Percentiles rank a stretch among this genome's conserved stretches.
Conservation (phyloP, 37 sponge, comb jelly and placozoan genomes). For the Theonella swinhoei region DNA sequence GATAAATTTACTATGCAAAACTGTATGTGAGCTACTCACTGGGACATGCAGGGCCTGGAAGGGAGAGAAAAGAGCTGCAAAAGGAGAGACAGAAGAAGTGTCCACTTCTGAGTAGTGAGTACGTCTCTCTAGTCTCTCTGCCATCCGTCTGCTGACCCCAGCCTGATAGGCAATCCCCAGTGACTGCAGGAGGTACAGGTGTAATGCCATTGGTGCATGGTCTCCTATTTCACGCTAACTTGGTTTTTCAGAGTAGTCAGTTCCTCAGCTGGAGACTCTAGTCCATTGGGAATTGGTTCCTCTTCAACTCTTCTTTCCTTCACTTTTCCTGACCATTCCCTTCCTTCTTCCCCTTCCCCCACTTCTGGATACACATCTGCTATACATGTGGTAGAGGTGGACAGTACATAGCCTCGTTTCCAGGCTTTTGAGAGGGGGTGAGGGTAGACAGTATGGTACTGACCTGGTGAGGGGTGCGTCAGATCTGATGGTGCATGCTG, state of each 20-base stretch:
- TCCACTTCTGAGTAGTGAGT: constrained; percentile 64
- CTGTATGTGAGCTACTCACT: constrained; percentile 64
- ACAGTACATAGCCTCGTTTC: too few relatives aligned
- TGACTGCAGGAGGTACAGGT: constrained; percentile 29
- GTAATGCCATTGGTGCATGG: not conserved
- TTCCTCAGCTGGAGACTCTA: not conserved
- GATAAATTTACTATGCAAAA: too few relatives aligned
- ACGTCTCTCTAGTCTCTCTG: constrained; percentile 64
- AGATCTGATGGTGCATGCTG: too few relatives aligned
- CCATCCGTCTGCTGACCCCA: constrained; percentile 55
- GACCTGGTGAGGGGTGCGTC: too few relatives aligned
- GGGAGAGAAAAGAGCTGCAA: constrained; percentile 83
- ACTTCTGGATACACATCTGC: not conserved
- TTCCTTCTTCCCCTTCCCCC: not conserved
- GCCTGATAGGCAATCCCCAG: constrained; percentile 62
- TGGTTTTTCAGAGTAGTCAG: too few relatives aligned
- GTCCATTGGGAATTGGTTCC: not conserved
- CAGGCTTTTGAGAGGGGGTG: too few relatives aligned
- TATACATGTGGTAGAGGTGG: too few relatives aligned
- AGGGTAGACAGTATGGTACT: too few relatives aligned
- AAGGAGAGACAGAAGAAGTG: constrained; percentile 57
- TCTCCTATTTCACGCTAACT: not conserved
- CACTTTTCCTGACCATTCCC: not conserved
- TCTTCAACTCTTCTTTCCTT: too few relatives aligned
- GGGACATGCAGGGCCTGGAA: constrained; percentile 86